Base-by-base conservation (phyloP, 2,113 vertebrate genomes). In the Rhagologus leucostigma region DNA sequence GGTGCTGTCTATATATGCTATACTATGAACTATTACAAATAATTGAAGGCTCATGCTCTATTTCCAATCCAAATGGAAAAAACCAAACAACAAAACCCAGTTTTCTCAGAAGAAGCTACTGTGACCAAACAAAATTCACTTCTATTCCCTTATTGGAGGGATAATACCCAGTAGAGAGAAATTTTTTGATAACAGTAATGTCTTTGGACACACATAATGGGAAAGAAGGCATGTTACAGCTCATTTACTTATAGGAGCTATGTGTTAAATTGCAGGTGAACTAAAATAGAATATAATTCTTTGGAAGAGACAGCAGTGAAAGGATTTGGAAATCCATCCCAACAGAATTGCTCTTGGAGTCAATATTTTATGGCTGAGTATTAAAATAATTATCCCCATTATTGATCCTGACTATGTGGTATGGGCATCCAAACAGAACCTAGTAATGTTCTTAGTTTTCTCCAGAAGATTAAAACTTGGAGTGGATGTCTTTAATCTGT, bases 221-320 rank as follows among this genome's bases (percentile, higher is more conserved):
- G 52, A 70, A 95, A 84, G 23, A 77, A 89, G 39, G 60, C 64
- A 81, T 41, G 83, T 93, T 90, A 77, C 83, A 92, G 80, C 86
- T 95, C 91, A 93, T 95, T 97, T 93, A 67, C 71, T 77, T 84
- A 35, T 3, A 68, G 76, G 52, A 90, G 73, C 89, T 92, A 44
- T 3, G 27, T 77, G 91, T 65, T 90, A 90, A 96, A 93, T 75
- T 89, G 60, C 0, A 7, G 84, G 63, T 92, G 64, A 92, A 84
- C 42, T 70, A 74, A 93, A 93, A 93, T 64, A 89, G 86, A 75
- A 63, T 67, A 90, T 74, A 89, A 90, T 95, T 92, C 64, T 90
- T 92, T 20, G 18, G 75, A 75, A 92, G 75, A 90, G 35, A 85
- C 44, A 60, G 47, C 59, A 95, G 39, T 27, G 41, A 93, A 93